Evolutionary conservation across 2,888 invertebrate genomes (phyloP).

Genomic region (Mythimna loreyi): DNA sequence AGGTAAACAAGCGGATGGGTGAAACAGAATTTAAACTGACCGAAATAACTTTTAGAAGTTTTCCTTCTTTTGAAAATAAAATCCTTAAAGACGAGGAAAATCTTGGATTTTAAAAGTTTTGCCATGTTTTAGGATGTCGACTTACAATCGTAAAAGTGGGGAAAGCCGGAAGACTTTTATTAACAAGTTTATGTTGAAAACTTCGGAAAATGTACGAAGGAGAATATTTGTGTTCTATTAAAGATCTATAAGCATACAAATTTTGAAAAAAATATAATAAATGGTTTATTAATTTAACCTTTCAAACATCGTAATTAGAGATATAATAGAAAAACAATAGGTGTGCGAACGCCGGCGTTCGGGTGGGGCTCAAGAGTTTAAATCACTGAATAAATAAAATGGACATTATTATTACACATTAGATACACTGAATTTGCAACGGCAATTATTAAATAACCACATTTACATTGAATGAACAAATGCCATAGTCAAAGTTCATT

Average conservation of each 20-base stretch:
- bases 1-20: constrained; percentile 12
- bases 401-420: too few relatives aligned
- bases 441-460: too few relatives aligned
- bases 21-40: constrained; percentile 31
- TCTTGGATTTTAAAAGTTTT: constrained; percentile 48
- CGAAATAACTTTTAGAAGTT: constrained; percentile 33
- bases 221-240: constrained; percentile 14
- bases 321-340: too few relatives aligned
- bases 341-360: too few relatives aligned
- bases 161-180: constrained; percentile 30
- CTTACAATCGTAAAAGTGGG: constrained; percentile 34
- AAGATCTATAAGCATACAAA: too few relatives aligned
- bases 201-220: neutral
- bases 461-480: neutral
- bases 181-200: constrained; percentile 26
- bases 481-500: neutral
- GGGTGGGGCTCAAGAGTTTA: too few relatives aligned
- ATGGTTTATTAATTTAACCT: too few relatives aligned
- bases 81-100: constrained; percentile 22
- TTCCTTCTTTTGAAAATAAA: constrained; percentile 28
- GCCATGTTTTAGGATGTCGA: constrained; percentile 47
- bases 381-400: too few relatives aligned
- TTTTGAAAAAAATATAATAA: neutral
- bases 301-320: too few relatives aligned
- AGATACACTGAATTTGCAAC: too few relatives aligned